Evolutionary conservation across 2,888 invertebrate genomes (phyloP).

Genomic region (Tolmerus cingulatus): DNA sequence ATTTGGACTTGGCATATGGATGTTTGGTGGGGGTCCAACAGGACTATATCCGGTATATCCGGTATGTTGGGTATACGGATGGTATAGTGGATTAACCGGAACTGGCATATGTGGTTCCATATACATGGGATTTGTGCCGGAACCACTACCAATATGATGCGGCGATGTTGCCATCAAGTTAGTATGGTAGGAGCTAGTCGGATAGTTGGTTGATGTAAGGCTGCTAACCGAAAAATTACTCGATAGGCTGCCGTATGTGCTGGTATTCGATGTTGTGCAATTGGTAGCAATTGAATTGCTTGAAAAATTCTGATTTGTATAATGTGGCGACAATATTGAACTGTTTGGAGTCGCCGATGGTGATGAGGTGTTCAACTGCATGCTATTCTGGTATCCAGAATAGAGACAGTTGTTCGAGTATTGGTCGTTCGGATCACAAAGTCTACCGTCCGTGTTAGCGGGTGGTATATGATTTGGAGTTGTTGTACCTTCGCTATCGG

Average conservation of each 20-base stretch:
- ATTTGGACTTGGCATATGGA: constrained; percentile 75
- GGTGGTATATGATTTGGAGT: constrained; percentile 40
- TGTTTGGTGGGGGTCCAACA: constrained; percentile 64
- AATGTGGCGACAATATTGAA: constrained; percentile 40
- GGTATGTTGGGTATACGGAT: constrained; percentile 59
- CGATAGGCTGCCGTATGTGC: constrained; percentile 53
- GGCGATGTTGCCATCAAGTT: constrained; percentile 62
- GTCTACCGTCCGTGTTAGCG: background rate
- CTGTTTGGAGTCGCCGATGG: constrained; percentile 24
- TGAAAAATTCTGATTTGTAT: constrained; percentile 20
- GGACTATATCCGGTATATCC: constrained; percentile 56
- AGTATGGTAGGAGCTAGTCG: constrained; percentile 59
- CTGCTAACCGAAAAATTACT: constrained; percentile 64
- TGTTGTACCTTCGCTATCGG: constrained; percentile 69
- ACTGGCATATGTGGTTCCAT: constrained; percentile 65
- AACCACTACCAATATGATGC: constrained; percentile 43
- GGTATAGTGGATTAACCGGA: constrained; percentile 65
- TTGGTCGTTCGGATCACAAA: constrained; percentile 47
- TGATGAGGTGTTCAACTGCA: constrained; percentile 39
- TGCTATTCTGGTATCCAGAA: constrained; percentile 38
- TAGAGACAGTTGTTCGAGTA: constrained; percentile 46
- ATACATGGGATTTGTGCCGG: constrained; percentile 57
- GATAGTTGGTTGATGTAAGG: constrained; percentile 58
- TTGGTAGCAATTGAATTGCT: constrained; percentile 22
- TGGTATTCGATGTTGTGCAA: constrained; percentile 51